Base-by-base conservation (phyloP, 2,888 invertebrate species). In the Melanchra persicariae region DNA sequence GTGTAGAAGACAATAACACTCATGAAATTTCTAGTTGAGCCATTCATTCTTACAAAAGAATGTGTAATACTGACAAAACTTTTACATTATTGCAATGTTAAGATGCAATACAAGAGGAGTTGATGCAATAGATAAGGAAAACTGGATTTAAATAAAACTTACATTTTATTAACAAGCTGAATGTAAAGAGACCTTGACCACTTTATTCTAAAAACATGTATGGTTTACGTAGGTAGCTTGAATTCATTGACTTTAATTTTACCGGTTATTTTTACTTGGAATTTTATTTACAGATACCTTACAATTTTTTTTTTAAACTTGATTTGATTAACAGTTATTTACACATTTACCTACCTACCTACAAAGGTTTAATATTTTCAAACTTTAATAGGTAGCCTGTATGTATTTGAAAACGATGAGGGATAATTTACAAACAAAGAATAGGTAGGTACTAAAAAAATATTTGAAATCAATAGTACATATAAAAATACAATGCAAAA, bases 111-210 rank as follows among this genome's bases (percentile, higher is more conserved):
- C 40, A 77, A 47, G 68, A 54, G 15, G 9, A 55, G 17, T 70
- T 63, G 59, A 81, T 81, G 77, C 63, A 81, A 64, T 63, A 76
- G 81, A 52, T 63, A 81, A 60, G 77, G 70, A 81, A 77, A 81
- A 81, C 30, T 57, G 8, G n/a, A 63, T 62, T 61, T 24, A 62
- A 37, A 51, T 17, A 69, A 26, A 78, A 57, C 74, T 75, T 79
- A 76, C 80, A 60, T n/a, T n/a, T n/a, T n/a, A n/a, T 60, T 45
- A 75, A 0, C 54, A 60, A 47, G 30, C 77, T 70, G 67, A 70
- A 54, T 19, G 26, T 49, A 49, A 15, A 37, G 37, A 65, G 64
- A 74, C 80, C 80, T 80, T 80, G 83, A 70, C 70, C 64, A 67
- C 62, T 79, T 57, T 78, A 65, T 12, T 58, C 22, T 64, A 58